Evolutionary conservation across 2,888 invertebrate genomes (phyloP), one percentile per base, ranked within the genome.

Genomic region (Eulithis testata): DNA sequence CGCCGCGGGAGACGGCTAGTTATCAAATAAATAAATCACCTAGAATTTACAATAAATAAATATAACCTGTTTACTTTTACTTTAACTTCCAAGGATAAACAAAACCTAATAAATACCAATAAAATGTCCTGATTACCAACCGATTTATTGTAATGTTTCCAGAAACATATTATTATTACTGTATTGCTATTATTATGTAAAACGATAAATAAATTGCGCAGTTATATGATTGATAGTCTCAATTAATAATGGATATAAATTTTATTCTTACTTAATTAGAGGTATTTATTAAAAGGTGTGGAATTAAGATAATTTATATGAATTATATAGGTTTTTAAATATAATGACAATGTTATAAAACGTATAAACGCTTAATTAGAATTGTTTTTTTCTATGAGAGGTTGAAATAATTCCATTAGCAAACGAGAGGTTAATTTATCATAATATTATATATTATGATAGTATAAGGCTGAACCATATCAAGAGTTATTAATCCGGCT

Each of bases 101-200:
- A 47, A 4, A 65, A 51, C 45, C 60, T 52, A 54, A 64, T 67
- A 67, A 67, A 67, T 63, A 54, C 44, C 60, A 57, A 70, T 66
- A 60, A 65, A 64, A 73, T 44, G 58, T 63, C 54, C 37, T 61
- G 66, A 66, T 70, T 65, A 73, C 69, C 70, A 63, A 50, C 64
- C 53, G 63, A 66, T 68, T 68, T 74, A 76, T 78, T 76, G 73
- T 76, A 73, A 74, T 64, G 75, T 75, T 71, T 66, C 72, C 55
- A 50, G 62, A 71, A 64, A 71, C 71, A 63, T 71, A 70, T 73
- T 44, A 73, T 71, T 77, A 40, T 37, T 37, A 37, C 37, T 37
- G 37, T 40, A 40, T 9, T 9, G 40, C 40, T 40, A 40, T 40
- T 40, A 40, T 40, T 40, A 40, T 40, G 73, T 76, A 76, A 76